Conservation (phyloP, 2,888 invertebrate species). For the Ichneumon xanthorius region DNA sequence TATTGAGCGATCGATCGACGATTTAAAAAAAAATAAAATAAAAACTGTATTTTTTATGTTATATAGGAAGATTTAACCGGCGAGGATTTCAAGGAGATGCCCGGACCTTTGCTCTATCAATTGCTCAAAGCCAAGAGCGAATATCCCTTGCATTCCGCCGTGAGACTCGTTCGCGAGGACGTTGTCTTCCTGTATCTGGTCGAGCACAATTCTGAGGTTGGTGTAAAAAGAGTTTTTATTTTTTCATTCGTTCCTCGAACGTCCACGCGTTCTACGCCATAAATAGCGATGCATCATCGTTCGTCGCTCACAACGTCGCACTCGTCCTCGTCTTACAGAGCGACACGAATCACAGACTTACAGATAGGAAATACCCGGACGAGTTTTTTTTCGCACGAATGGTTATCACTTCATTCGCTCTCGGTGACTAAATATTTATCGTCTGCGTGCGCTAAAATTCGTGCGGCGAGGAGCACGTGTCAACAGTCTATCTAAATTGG, state of each 20-base stretch:
- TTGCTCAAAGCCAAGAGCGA: slow-evolving; percentile 96
- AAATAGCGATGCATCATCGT: slow-evolving; percentile 24
- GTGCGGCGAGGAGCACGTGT: background rate
- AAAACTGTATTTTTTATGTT: slow-evolving; percentile 7
- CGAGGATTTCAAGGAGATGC: slow-evolving; percentile 97
- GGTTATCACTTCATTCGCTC: slow-evolving; percentile 7
- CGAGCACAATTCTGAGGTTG: slow-evolving; percentile 95
- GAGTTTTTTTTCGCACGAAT: background rate
- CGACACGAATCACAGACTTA: background rate
- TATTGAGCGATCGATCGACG: background rate
- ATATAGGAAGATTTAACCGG: slow-evolving; percentile 89
- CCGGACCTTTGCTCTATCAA: slow-evolving; percentile 94
- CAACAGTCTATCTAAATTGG: slow-evolving; percentile 8
- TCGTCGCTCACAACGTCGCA: background rate
- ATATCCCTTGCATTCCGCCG: slow-evolving; percentile 95
- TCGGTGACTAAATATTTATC: slow-evolving; percentile 5
- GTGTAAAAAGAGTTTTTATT: slow-evolving; percentile 80
- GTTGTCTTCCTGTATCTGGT: slow-evolving; percentile 97
- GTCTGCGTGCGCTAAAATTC: background rate
- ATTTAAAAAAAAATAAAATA: background rate
- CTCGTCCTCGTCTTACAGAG: no score
- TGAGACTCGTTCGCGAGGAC: slow-evolving; percentile 95
- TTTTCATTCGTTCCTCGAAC: background rate
- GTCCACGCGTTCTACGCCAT: background rate
- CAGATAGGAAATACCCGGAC: slow-evolving; percentile 1